Evolutionary conservation across 2,888 invertebrate species (phyloP), one percentile per base, ranked within the genome.

Genomic region (Brachypterus glaber): DNA sequence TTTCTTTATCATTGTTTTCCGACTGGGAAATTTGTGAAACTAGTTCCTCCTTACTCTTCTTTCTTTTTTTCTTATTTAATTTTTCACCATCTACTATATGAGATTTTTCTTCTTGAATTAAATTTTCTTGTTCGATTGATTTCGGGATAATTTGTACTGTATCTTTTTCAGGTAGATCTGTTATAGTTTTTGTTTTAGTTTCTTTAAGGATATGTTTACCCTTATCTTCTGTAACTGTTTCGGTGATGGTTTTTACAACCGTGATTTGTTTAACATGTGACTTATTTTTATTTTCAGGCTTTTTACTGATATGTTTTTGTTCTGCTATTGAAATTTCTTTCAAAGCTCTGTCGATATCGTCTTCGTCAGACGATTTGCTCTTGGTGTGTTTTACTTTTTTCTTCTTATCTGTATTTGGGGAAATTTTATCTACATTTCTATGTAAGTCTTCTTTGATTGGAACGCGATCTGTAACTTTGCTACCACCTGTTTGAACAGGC

Each of bases 301-400:
- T 13, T 13, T 33, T 14, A 37, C 38, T 37, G 26, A 33, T 14
- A 17, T 30, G 16, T 26, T 37, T 41, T 17, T 38, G 30, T 9
- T 40, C 33, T 17, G 24, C 34, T 30, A 21, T 56, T 24, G 61
- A 61, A 27, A 69, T 69, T 52, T 69, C 70, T 50, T 62, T 66
- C 21, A 68, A 50, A 33, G 68, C 68, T 44, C 63, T 63, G 39
- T 70, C 70, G 33, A 69, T 66, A 14, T 41, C 39, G 14, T 58
- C 13, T 39, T 30, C 33, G 58, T 63, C 24, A 44, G 47, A 37
- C 48, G 52, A 35, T 52, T 51, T 33, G 17, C 26, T 41, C 18
- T 12, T 17, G 17, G 34, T 37, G 33, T n/a, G 17, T 34, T 40
- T 29, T 57, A 49, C 44, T 37, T 49, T 50, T 37, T 45, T 39